Base-by-base conservation (phyloP, 2,113 vertebrate species). In the Acinonyx jubatus region DNA sequence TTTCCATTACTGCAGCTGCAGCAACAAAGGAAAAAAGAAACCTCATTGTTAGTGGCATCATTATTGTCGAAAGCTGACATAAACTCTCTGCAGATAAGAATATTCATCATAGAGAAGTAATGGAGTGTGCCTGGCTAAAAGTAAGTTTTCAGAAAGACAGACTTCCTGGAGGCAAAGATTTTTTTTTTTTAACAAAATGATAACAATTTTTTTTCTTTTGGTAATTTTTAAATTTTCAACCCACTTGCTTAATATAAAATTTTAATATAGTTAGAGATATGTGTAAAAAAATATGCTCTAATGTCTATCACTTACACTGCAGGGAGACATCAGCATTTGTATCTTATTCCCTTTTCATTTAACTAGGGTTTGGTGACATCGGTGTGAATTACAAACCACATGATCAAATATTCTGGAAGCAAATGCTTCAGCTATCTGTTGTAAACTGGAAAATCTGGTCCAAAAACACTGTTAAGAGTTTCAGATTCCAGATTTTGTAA, bases 1-100 rank as follows among this genome's bases (percentile, higher is more conserved):
- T 99, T 99, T 97, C 99, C 99, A 97, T 99, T 99, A 97, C 99
- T 99, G 98, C 99, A 99, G 98, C 99, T 99, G 98, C 81, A 98
- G 85, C 0, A 25, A 98, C 92, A 82, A 48, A 93, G 74, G 74
- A 76, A 89, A 96, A 94, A 52, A 52, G 4, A 78, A 87, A 45
- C 21, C 25, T 33, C 65, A 74, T 3, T 84, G 36, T 97, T 92
- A 87, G 0, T 63, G 1, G 36, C 27, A 81, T 83, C 9, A 81
- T 57, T 73, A 81, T n/a, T 98, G 31, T 84, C 91, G 71, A 97
- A 95, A 83, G 63, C 25, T 68, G 78, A 73, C 84, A 89, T 74
- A 41, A 97, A 96, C 4, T 82, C 73, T 29, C n/a, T 71, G 3
- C 9, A 71, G 41, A 65, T 41, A 73, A 94, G 92, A 98, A 89